Evolutionary conservation across 1,140 invertebrate species (phyloP).

Genomic region (Megathymus violae): DNA sequence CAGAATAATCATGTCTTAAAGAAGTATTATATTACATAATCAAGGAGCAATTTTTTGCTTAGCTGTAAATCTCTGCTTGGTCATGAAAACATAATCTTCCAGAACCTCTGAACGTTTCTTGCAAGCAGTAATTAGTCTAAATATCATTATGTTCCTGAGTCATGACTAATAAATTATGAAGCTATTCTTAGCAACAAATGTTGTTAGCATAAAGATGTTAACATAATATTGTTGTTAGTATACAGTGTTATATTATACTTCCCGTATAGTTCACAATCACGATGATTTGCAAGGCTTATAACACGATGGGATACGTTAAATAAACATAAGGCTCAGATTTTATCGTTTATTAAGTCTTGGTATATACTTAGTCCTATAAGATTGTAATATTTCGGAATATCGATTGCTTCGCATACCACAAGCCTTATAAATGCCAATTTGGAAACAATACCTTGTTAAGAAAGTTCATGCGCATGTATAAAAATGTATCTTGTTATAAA

Average conservation of each 20-base stretch:
- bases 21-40: slow-evolving; percentile 15
- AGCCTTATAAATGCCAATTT: neutral
- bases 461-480: too few relatives aligned
- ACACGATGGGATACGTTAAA: neutral
- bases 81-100: slow-evolving; percentile 17
- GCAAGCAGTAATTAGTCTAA: slow-evolving; percentile 20
- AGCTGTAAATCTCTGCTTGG: slow-evolving; percentile 20
- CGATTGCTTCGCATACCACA: neutral
- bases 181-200: slow-evolving; percentile 16
- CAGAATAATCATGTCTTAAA: neutral
- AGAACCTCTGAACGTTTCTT: slow-evolving; percentile 13
- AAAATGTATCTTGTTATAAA: neutral
- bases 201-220: too few relatives aligned
- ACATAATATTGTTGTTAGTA: too few relatives aligned
- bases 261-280: neutral
- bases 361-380: neutral
- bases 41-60: slow-evolving; percentile 21
- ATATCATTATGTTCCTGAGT: slow-evolving; percentile 20
- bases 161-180: slow-evolving; percentile 29
- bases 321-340: neutral
- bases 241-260: too few relatives aligned
- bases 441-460: neutral
- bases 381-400: neutral
- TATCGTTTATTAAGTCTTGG: neutral
- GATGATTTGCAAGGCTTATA: slow-evolving; percentile 8